Percentiles rank a stretch among this genome's conserved stretches.
Conservation (phyloP, 2,797 vertebrate species). For the Oreortyx pictus region DNA sequence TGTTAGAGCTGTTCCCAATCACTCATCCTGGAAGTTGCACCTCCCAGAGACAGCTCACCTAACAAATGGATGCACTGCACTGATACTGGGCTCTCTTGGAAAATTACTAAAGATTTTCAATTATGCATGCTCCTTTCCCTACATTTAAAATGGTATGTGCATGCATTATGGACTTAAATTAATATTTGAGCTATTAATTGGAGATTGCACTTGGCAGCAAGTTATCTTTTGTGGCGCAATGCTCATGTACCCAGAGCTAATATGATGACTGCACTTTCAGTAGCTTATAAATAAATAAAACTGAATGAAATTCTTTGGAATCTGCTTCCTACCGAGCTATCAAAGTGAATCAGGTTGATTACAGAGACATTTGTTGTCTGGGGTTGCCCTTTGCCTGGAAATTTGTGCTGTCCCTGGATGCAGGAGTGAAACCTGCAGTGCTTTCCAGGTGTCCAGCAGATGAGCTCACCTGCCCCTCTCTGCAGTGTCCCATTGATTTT, state of each 20-base stretch:
- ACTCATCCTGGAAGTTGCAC: neutral
- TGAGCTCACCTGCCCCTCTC: neutral
- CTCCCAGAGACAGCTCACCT: neutral
- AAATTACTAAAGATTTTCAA: slow-evolving; percentile 35
- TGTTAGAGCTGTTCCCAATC: neutral
- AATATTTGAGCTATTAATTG: slow-evolving; percentile 42
- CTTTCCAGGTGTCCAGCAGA: neutral
- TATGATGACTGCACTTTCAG: neutral
- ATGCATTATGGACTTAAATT: slow-evolving; percentile 21
- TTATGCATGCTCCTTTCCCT: neutral
- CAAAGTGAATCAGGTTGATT: neutral
- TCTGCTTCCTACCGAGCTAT: neutral
- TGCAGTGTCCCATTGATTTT: neutral
- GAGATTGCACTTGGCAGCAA: neutral
- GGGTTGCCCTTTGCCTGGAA: neutral
- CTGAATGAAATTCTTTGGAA: neutral
- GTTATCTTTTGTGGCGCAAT: neutral
- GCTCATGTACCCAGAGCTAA: neutral
- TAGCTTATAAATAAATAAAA: slow-evolving; percentile 5
- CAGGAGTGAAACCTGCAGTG: accelerated
- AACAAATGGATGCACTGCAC: neutral
- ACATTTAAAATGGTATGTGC: neutral
- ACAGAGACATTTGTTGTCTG: neutral
- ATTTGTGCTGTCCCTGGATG: neutral
- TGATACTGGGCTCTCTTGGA: neutral